Evolutionary conservation across 2,113 vertebrate species (phyloP), one percentile per base, ranked within the genome.

Genomic region (Myocastor coypus): DNA sequence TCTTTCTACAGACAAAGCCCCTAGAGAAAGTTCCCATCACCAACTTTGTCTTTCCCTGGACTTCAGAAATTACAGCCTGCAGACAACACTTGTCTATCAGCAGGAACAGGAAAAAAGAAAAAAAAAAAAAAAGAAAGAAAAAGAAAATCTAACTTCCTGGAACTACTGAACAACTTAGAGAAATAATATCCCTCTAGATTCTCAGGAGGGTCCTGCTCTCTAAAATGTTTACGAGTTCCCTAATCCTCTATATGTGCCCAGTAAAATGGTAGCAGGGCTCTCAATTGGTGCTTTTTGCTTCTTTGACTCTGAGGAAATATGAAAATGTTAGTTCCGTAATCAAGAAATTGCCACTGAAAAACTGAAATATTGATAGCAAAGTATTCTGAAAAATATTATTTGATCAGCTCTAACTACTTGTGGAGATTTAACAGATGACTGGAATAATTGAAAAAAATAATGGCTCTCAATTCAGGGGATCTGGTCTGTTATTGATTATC

Each of bases 21-120:
- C 92, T 34, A 61, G 92, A 96, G 93, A 90, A 93, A 77, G 71
- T 83, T 93, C 89, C 87, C 66, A 40, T 71, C 71, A 80, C 55
- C 80, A 63, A 14, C 42, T 30, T 66, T 90, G 89, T 86, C 93
- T 88, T 90, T 94, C 73, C 55, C 50, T 17, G 71, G 77, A 96
- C 61, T 92, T 85, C 1, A 80, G 71, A 96, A 96, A 92, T 87
- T 73, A 82, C 28, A 89, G 77, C 30, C 91, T 93, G 46, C 9
- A 52, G 61, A 52, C 32, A 75, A 69, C 46, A 16, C 71, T 78
- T 83, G 64, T 69, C 24, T 30, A 59, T 52, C 34, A 59, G 64
- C 89, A 78, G 52, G 63, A 20, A 73, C 69, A 40, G 7, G 40
- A 20, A 24, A 63, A 63, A 26, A 63, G 4, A 63, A 63, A 8